Base-by-base conservation (phyloP, 2,113 vertebrate genomes). In the Onychostoma macrolepis region DNA sequence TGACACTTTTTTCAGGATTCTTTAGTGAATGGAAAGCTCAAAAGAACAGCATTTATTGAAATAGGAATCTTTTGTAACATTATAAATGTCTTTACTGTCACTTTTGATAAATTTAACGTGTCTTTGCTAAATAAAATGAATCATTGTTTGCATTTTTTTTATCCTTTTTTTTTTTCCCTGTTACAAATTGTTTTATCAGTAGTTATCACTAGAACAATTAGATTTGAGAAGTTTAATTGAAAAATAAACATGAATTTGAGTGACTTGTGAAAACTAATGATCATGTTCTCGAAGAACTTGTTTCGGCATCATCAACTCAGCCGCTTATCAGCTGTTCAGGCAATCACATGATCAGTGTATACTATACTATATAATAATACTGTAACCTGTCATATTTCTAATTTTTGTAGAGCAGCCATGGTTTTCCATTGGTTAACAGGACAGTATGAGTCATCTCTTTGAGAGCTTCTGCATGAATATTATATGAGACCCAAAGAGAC, bases 391-490 rank as follows among this genome's bases (percentile, higher is more conserved):
- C 45, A 45, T 26, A 43, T 45, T 75, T 74, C 33, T 2, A 12
- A 74, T 41, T 74, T 43, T 74, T 24, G 67, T 36, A 11, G 2
- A 74, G 10, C 38, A n/a, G 71, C 24, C 10, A 5, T 43, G 71
- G 21, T 74, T 41, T 41, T 43, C 38, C 72, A 26, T 75, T 79
- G 43, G 4, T 50, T 79, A 41, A 21, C 30, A 53, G 43, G 41
- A 19, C 21, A 10, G 9, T 75, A 2, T 86, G 84, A 58, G 30
- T 36, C 63, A 30, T 24, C 48, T n/a, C n/a, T 43, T 10, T 80
- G 50, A 36, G 33, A 41, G 21, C 50, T 11, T 81, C 13, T 30
- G 13, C 65, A 67, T 88, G 33, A 86, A 82, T 45, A 45, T 72
- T n/a, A 81, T 30, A 17, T n/a, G 21, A 86, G 36, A 85, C 69